A percentile compares a stretch with the other conserved stretches of the same genome.
These are phyloP conservation scores for Meloidogyne exigua DNA, from an alignment of 1,140 invertebrate species.

Conservation along the genomic window DNA sequence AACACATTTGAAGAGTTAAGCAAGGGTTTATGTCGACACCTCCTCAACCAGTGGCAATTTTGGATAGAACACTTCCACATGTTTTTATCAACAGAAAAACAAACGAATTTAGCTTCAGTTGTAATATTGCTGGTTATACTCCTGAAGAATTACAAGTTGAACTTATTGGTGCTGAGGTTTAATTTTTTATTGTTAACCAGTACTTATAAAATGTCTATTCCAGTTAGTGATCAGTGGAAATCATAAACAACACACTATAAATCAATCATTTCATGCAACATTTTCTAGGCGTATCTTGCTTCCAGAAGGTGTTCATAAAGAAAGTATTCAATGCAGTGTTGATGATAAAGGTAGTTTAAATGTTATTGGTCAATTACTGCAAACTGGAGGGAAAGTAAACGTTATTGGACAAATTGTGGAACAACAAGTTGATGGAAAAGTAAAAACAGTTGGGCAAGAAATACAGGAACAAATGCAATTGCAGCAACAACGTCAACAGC, in stretches of 20 bases:
- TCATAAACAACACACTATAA: background rate
- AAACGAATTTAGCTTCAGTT: slow-evolving; percentile 2
- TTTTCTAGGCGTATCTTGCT: background rate
- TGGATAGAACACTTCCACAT: background rate
- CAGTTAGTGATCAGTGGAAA: background rate
- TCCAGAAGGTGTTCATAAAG: slow-evolving; percentile 3
- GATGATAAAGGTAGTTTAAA: slow-evolving; percentile 2
- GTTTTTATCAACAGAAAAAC: background rate
- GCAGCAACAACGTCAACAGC: background rate
- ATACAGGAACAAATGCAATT: background rate
- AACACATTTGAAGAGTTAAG: background rate
- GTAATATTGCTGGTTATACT: background rate
- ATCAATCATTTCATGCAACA: background rate
- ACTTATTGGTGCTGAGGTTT: slow-evolving; percentile 4
- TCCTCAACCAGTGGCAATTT: background rate
- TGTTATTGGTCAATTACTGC: background rate
- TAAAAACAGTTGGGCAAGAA: background rate
- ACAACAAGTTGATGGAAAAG: background rate
- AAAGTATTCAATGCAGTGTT: background rate
- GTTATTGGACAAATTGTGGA: background rate
- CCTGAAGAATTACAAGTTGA: background rate
- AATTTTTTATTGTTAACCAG: background rate
- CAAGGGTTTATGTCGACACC: background rate
- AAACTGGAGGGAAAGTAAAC: background rate
- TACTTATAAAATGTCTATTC: background rate